Evolutionary conservation across 1,140 invertebrate species (phyloP).

Genomic region (Lepidurus packardi): DNA sequence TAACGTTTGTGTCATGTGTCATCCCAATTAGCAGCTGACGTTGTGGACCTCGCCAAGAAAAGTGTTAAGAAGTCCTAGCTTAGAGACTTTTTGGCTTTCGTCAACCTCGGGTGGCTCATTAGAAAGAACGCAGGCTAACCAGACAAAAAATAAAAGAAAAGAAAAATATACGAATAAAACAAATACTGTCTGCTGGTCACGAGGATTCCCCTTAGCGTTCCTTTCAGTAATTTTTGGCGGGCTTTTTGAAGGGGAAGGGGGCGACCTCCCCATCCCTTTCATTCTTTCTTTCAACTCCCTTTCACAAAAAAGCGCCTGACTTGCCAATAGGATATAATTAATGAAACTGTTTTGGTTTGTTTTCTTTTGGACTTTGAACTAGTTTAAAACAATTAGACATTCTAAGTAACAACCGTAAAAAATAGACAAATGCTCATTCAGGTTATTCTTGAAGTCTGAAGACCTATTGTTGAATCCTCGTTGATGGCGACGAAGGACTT

Average conservation of each 20-base stretch:
- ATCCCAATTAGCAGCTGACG: slow-evolving; percentile 21
- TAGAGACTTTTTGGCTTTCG: neutral
- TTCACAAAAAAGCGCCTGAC: neutral
- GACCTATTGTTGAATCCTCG: no score
- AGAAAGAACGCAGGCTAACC: slow-evolving; percentile 5
- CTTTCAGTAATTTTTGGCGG: neutral
- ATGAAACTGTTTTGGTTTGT: neutral
- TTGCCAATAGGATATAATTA: neutral
- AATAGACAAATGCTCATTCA: neutral
- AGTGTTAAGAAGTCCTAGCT: neutral
- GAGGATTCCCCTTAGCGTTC: neutral
- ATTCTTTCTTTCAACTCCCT: neutral
- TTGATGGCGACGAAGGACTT: no score
- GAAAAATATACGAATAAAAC: no score
- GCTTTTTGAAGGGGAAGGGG: neutral
- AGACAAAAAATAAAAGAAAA: neutral
- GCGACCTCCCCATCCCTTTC: neutral
- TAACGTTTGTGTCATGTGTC: slow-evolving; percentile 17
- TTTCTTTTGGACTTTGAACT: no score
- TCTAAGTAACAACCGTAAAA: neutral
- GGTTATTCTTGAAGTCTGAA: no score
- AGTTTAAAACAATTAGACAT: no score
- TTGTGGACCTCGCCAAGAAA: neutral
- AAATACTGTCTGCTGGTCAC: neutral
- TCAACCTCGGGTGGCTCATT: neutral